Base-by-base conservation (phyloP, 2,113 vertebrate genomes). In the Bufo gargarizans region DNA sequence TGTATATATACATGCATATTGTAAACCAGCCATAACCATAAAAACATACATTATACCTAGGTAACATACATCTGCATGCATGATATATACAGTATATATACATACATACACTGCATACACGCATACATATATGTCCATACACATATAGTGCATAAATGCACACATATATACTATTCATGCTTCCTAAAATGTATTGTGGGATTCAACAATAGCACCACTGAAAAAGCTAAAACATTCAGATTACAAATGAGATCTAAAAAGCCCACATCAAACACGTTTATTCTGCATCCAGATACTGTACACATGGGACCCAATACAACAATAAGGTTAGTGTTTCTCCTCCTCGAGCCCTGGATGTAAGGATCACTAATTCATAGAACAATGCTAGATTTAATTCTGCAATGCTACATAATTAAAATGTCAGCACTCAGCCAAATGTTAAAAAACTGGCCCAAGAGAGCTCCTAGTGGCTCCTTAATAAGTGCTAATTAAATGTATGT, bases 401-500 rank as follows among this genome's bases (percentile, higher is more conserved):
- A 50, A 67, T 89, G 81, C 81, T 84, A 89, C 87, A 84, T 89
- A 89, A 89, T 89, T 89, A 89, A 89, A 89, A 89, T 89, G 87
- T 89, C 87, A 89, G 87, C 87, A 89, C 87, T 89, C 87, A 89
- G 87, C 87, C 87, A 89, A 89, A 89, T 89, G 87, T 84, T 89
- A 82, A 89, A 89, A 88, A 89, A 89, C 87, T 84, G 87, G 87
- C 87, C 87, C 87, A 89, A 89, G 87, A 89, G 87, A 89, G 87
- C 87, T 89, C 87, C 87, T 89, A 89, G 87, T 89, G 87, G 81
- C 82, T 89, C 87, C 87, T 89, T 89, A 89, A 84, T 89, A 89
- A 89, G 87, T 89, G 87, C 87, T 89, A 89, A 89, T 89, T 89
- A 89, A 89, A 89, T 89, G 87, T 89, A 89, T 89, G 87, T 89